Base-by-base conservation (phyloP, 2,113 vertebrate genomes). In the Sturnus vulgaris region DNA sequence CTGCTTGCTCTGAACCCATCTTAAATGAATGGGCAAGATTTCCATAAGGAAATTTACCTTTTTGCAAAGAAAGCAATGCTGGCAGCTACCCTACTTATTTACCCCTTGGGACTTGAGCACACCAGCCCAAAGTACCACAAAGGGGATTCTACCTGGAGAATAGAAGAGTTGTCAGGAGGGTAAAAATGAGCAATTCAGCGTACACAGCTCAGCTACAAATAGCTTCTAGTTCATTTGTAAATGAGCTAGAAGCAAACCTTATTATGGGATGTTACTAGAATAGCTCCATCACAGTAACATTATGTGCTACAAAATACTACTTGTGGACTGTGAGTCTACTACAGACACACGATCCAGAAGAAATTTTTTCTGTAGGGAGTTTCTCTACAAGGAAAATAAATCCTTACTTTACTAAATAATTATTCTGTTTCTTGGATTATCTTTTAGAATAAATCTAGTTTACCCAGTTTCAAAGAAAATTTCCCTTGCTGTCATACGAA, bases 21-120 rank as follows among this genome's bases (percentile, higher is more conserved):
- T 56, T 30, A 64, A 3, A 33, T 23, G 40, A 78, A 66, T 0
- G 0, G 28, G 9, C 6, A 77, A 82, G 47, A 57, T 10, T 78
- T 31, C 64, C 12, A 12, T 4, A n/a, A 25, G 20, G 10, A 44
- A 95, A 57, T 37, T 37, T 17, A 46, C 11, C 5, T 15, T 57
- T 63, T 25, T 46, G 52, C 12, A 65, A 70, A 75, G 5, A 33
- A 84, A 81, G 20, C 0, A 2, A 69, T 40, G 37, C 59, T 77
- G 27, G 10, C 2, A 1, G 21, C 50, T 86, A 30, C 53, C 40
- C 49, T 30, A 55, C 22, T 50, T 37, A 55, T 42, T 66, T 63
- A 78, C 2, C 21, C 28, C 40, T 17, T 68, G 39, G 30, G 40
- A 86, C 30, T 33, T 5, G 4, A 25, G 63, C 55, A 85, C 7